These are phyloP conservation scores for Netelia virgata DNA, from an alignment of 2,888 invertebrate genomes.

Conservation along the genomic window DNA sequence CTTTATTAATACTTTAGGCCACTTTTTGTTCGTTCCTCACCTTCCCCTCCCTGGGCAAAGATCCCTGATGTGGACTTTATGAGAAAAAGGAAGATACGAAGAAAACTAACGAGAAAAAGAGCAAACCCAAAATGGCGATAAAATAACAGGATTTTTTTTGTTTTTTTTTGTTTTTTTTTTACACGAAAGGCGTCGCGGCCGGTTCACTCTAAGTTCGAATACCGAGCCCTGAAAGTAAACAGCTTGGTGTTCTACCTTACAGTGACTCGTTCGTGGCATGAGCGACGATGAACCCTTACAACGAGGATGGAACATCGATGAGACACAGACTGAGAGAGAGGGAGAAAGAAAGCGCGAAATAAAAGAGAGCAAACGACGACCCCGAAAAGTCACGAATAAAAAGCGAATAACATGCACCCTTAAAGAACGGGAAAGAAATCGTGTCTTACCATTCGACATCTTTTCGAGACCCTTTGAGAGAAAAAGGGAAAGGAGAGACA, in stretches of 20 bases:
- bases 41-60: background rate
- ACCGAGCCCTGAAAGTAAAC: conserved; percentile 91
- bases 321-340: background rate
- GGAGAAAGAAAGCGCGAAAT: conserved; percentile 10
- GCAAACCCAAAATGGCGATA: conserved; percentile 2
- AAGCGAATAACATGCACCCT: conserved; percentile 21
- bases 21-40: background rate
- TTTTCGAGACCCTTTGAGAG: conserved; percentile 46
- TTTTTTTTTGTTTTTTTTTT: background rate
- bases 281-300: conserved; percentile 34
- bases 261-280: conserved; percentile 90
- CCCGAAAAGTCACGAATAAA: conserved; percentile 3
- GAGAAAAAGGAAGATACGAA: background rate
- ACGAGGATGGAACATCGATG: conserved; percentile 14
- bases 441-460: conserved; percentile 43
- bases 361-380: conserved; percentile 21
- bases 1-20: conserved; percentile 19
- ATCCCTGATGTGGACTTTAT: background rate
- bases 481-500: background rate
- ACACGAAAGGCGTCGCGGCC: conserved; percentile 83
- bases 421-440: conserved; percentile 5
- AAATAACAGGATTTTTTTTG: background rate
- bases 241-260: conserved; percentile 99
- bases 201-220: conserved; percentile 96
- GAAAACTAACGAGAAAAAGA: conserved; percentile 7